phyloP scores from a whole-genome alignment of 1,140 invertebrate species.

The Drosophila fuyamai region DNA sequence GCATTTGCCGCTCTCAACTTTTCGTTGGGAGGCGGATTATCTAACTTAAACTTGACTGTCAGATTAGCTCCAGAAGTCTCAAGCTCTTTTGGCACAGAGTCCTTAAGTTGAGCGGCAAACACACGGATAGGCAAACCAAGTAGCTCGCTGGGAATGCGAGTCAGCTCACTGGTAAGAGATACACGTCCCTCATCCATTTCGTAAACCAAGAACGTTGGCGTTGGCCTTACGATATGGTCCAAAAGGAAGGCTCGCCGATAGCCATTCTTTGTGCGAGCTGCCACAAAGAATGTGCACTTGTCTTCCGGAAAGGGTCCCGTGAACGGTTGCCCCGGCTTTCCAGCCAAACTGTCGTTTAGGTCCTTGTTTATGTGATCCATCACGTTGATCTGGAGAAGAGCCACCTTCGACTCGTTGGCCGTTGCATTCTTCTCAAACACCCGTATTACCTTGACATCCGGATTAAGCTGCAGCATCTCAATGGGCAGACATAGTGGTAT shows the following conservation, averaged over 20 bases:
- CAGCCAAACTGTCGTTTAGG: conserved; percentile 15
- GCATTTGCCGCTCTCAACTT: conserved; percentile 12
- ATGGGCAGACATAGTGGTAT: conserved; percentile 46
- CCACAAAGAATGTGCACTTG: conserved; percentile 22
- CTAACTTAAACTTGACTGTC: conserved; percentile 25
- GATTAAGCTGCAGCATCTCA: conserved; percentile 29
- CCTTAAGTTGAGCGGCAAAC: conserved; percentile 33
- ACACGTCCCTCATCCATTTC: conserved; percentile 63
- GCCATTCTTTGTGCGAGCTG: conserved; percentile 42
- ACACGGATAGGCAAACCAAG: conserved; percentile 30
- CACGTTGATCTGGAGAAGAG: conserved; percentile 47
- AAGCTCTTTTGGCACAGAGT: neutral
- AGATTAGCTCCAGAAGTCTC: conserved; percentile 10
- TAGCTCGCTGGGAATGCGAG: conserved; percentile 47
- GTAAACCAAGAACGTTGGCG: conserved; percentile 49
- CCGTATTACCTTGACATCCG: conserved; percentile 31
- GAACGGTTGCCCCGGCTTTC: neutral
- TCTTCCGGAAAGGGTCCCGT: conserved; percentile 17
- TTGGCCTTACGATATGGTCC: conserved; percentile 30
- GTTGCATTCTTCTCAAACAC: conserved; percentile 9
- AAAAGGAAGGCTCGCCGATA: conserved; percentile 60
- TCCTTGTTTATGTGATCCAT: conserved; percentile 38
- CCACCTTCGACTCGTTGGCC: conserved; percentile 20
- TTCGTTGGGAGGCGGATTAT: neutral
- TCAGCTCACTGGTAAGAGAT: conserved; percentile 35